Base-by-base conservation (phyloP, 2,113 vertebrate genomes). In the Sialia sialis region DNA sequence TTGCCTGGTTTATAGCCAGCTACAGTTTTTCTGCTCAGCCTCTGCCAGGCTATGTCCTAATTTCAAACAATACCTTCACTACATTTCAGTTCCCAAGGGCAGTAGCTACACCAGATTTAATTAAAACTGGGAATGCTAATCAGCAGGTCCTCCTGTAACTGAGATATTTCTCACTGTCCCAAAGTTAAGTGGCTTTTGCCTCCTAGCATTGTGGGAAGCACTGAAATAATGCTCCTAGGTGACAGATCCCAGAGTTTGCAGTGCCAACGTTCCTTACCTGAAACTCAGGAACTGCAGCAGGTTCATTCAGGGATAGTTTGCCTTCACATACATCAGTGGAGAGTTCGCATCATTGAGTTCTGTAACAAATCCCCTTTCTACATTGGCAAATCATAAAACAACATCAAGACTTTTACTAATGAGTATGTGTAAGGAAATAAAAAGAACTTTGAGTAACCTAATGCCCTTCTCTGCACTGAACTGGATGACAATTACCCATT, bases 71-170 rank as follows among this genome's bases (percentile, higher is more conserved):
- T 79, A 60, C 79, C 86, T 84, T 91, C 46, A 20, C 74, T 85
- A 22, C 16, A 19, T 84, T 81, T 64, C 43, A 39, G 70, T 82
- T 81, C 91, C 78, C 81, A 70, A 68, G 87, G 84, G 73, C 83
- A 67, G 38, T 30, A 87, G 70, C 89, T 83, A 60, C 75, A 85
- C 54, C 43, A 90, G 78, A 85, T 73, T 89, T 93, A 93, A 95
- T 95, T 95, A 95, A 93, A 93, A 91, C 58, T 89, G 66, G 78
- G 74, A 91, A 89, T 79, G 87, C 87, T 97, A 89, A 95, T 95
- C 89, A 91, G 89, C 77, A 78, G 74, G 46, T 95, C 81, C 84
- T 91, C 29, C 19, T 89, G 49, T 54, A 94, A n/a, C 38, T 26
- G 49, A 78, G 67, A 87, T 70, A 79, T 73, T 91, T 83, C 62